Percentiles rank a stretch among this genome's conserved stretches.
phyloP scores from a whole-genome alignment of 2,797 vertebrate genomes.

The Smutsia temminckii region DNA sequence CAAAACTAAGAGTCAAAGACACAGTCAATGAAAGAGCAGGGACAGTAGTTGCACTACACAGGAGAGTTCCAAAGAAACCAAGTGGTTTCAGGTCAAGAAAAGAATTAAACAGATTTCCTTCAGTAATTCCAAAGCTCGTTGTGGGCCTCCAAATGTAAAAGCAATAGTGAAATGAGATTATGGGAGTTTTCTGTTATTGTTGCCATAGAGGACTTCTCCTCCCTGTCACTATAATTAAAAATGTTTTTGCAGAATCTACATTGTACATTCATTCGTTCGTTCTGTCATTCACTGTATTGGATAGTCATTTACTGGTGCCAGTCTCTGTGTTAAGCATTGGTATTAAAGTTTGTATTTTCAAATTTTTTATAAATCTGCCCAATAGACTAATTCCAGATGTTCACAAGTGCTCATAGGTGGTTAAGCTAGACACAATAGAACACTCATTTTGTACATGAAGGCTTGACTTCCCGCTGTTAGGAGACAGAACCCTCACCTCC shows the following conservation, averaged over 20 bases:
- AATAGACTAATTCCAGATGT: neutral
- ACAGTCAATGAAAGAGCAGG: neutral
- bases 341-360: neutral
- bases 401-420: neutral
- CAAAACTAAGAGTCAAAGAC: neutral
- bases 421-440: neutral
- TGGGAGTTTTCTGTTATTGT: neutral
- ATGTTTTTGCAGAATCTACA: neutral
- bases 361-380: neutral
- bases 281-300: neutral
- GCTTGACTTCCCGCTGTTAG: neutral
- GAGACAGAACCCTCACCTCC: neutral
- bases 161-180: neutral
- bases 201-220: neutral
- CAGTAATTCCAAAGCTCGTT: neutral
- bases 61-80: neutral
- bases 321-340: neutral
- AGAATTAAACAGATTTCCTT: neutral
- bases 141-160: conserved; percentile 1
- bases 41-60: neutral
- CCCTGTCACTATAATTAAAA: neutral
- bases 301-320: neutral
- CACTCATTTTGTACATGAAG: neutral
- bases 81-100: neutral
- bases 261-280: neutral